A percentile compares a stretch with the other conserved stretches of the same genome.
Conservation (phyloP, 2,888 invertebrate species). For the Lottia scabra region DNA sequence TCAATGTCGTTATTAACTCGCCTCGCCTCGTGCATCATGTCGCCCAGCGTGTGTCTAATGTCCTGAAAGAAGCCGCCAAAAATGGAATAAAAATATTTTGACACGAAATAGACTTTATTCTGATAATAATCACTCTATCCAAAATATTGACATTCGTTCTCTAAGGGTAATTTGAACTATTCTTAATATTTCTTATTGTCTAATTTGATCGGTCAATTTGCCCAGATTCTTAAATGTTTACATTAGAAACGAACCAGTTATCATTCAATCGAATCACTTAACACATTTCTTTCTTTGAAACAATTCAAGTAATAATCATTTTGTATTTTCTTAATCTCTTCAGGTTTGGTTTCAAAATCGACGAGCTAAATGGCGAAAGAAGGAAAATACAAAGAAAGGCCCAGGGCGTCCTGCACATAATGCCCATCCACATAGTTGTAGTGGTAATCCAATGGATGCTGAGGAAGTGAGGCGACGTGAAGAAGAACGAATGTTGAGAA, state of each 20-base stretch:
- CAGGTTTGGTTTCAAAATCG: constrained; percentile 99
- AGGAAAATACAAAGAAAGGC: constrained; percentile 98
- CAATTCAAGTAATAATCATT: background rate
- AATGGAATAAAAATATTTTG: constrained; percentile 21
- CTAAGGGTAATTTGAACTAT: constrained; percentile 8
- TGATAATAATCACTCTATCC: background rate
- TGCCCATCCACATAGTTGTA: constrained; percentile 97
- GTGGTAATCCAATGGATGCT: constrained; percentile 95
- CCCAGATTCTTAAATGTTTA: background rate
- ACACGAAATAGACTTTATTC: constrained; percentile 13
- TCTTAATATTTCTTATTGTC: background rate
- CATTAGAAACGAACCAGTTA: background rate
- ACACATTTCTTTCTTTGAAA: background rate
- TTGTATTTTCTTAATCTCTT: constrained; percentile 51
- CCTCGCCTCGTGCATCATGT: constrained; percentile 15
- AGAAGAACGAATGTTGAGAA: constrained; percentile 67
- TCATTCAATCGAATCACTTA: background rate
- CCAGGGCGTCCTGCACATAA: constrained; percentile 98
- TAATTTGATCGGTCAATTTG: background rate
- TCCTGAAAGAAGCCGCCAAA: constrained; percentile 7
- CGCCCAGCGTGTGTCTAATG: constrained; percentile 4
- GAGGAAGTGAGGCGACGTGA: constrained; percentile 72
- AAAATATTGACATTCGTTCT: constrained; percentile 18
- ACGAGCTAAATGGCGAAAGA: constrained; percentile 98
- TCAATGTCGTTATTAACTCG: constrained; percentile 9